These are phyloP conservation scores for Anguilla japonica DNA, from an alignment of 2,113 vertebrate species.

Conservation along the genomic window DNA sequence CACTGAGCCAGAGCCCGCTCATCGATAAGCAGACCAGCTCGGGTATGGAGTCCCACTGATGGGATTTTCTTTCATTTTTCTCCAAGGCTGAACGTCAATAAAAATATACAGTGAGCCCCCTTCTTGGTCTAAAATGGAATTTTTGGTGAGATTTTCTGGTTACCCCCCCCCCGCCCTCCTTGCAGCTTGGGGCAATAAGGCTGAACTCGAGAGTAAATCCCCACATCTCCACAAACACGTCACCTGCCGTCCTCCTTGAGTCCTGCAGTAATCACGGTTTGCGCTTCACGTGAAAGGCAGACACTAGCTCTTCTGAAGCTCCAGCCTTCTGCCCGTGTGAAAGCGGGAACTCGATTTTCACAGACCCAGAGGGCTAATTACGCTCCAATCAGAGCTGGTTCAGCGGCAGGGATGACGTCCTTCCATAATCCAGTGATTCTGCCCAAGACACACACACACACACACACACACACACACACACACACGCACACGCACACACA, in stretches of 20 bases:
- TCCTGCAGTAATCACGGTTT: background rate
- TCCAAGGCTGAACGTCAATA: background rate
- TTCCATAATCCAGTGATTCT: background rate
- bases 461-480: background rate
- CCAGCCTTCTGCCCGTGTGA: background rate
- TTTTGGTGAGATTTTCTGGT: background rate
- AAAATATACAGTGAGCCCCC: background rate
- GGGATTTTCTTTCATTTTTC: background rate
- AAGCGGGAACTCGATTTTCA: background rate
- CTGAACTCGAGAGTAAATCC: background rate
- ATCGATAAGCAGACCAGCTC: background rate
- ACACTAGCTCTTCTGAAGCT: background rate
- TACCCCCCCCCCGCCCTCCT: background rate
- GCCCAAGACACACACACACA: too few relatives aligned
- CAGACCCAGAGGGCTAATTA: background rate
- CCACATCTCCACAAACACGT: background rate
- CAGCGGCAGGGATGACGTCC: background rate
- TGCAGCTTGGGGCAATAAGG: background rate
- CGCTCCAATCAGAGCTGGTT: background rate
- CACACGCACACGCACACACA: background rate
- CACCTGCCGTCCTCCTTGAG: background rate
- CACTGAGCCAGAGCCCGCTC: background rate
- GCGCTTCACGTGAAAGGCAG: background rate
- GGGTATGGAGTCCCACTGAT: background rate
- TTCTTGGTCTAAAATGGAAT: background rate